Conservation (phyloP, 2,888 invertebrate species). For the Meteorus cinctellus region DNA sequence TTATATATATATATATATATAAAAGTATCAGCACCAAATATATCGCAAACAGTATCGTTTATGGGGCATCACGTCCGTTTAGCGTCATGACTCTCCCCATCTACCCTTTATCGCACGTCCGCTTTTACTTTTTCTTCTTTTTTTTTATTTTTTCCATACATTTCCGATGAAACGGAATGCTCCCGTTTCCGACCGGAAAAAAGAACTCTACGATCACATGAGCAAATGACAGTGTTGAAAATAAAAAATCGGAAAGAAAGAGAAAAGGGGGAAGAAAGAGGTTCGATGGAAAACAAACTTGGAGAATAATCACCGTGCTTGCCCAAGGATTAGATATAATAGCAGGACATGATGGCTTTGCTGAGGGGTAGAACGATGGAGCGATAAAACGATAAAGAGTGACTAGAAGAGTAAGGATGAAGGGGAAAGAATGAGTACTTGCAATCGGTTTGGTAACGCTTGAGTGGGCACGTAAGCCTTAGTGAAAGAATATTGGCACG, state of each 20-base stretch:
- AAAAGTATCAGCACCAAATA: conserved; percentile 15
- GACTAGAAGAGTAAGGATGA: not conserved
- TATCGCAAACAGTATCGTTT: conserved; percentile 16
- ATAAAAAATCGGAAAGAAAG: not conserved
- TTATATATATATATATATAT: not conserved
- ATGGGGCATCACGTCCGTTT: conserved; percentile 31
- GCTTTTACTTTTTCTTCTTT: conserved; percentile 9
- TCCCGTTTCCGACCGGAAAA: conserved; percentile 58
- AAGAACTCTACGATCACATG: conserved; percentile 39
- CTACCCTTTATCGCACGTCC: conserved; percentile 20
- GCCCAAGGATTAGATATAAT: conserved; percentile 18
- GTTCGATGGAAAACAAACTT: conserved; percentile 25
- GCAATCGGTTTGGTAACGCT: conserved; percentile 10
- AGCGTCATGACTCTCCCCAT: not conserved
- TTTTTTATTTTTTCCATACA: conserved; percentile 38
- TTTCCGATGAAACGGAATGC: conserved; percentile 56
- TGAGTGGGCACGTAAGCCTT: conserved; percentile 4
- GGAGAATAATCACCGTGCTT: conserved; percentile 8
- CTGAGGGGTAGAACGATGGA: not conserved
- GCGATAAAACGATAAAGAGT: not conserved
- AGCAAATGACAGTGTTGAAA: conserved; percentile 5
- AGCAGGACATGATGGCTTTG: not conserved
- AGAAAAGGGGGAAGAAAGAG: not conserved
- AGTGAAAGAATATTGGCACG: conserved; percentile 28
- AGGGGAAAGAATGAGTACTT: conserved; percentile 11